Base-by-base conservation (phyloP, 2,113 vertebrate genomes). In the Nymphicus hollandicus region DNA sequence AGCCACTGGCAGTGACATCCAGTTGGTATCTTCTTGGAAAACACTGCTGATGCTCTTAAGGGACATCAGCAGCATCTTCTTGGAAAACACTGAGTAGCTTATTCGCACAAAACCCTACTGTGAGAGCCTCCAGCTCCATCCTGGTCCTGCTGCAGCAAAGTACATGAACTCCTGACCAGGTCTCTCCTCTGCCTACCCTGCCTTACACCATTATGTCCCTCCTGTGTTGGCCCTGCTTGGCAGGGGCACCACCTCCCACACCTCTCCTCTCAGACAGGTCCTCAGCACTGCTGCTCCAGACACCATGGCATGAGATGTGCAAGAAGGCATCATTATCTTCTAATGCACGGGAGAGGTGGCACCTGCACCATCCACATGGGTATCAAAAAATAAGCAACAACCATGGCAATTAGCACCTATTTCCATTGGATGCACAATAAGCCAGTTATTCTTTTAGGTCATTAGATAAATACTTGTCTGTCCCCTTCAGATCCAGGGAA, bases 1-100 rank as follows among this genome's bases (percentile, higher is more conserved):
- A 14, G 61, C 37, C 1, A 2, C 28, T 8, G 29, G 33, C 43
- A 63, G 81, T 1, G 7, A 6, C 0, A 2, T 31, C 28, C 66
- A 6, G 82, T 1, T 9, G 4, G 7, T 15, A 16, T 17, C 13
- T 17, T 28, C 28, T 35, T 60, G 71, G 28, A 64, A 41, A 11
- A 14, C 35, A 65, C 43, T 71, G 81, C 65, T 63, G 93, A 7
- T 86, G 65, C 47, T 17, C 23, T 12, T 5, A 13, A 27, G 53
- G 72, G 13, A 52, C 70, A 55, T 7, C 37, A 55, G 28, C 28
- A 72, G 22, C 37, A 25, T 43, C 29, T 55, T 31, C 39, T 53
- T 43, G 17, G 44, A 65, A 44, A 44, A 8, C 33, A 31, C 17
- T 0, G 2, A 50, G 8, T 14, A 13, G 3, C 5, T 84, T 58